Percentiles rank a stretch among this genome's conserved stretches.
Conservation (phyloP, 2,113 vertebrate genomes). For the Gambusia affinis region DNA sequence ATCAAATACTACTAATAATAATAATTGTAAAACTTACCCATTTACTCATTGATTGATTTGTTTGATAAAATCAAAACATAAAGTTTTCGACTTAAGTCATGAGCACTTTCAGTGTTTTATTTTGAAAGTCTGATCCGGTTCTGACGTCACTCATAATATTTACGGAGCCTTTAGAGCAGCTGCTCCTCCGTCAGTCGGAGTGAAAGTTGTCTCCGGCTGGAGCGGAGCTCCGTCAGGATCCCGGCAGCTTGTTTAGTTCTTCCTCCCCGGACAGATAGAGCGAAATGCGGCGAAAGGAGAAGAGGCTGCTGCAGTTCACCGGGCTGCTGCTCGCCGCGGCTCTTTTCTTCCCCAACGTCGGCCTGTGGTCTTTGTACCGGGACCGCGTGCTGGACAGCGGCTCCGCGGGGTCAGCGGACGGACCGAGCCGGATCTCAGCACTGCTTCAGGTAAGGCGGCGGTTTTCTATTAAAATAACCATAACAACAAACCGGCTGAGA, state of each 20-base stretch:
- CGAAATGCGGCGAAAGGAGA: constrained; percentile 92
- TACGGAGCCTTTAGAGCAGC: neutral
- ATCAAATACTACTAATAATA: too few relatives aligned
- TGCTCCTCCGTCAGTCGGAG: constrained; percentile 1
- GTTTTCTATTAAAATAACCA: neutral
- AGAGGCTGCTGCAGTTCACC: constrained; percentile 89
- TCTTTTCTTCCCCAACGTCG: constrained; percentile 90
- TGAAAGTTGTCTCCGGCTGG: constrained; percentile 57
- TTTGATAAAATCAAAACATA: too few relatives aligned
- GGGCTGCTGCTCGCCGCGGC: constrained; percentile 87
- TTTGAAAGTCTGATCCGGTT: constrained; percentile 1
- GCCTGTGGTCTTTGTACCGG: constrained; percentile 90
- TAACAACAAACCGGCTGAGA: neutral
- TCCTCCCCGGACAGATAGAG: constrained; percentile 10
- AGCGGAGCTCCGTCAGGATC: neutral
- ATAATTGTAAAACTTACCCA: too few relatives aligned
- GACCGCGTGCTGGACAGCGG: constrained; percentile 87
- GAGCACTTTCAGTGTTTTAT: neutral
- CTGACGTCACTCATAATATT: neutral
- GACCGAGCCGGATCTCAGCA: constrained; percentile 51
- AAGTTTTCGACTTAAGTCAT: neutral
- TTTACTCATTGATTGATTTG: too few relatives aligned
- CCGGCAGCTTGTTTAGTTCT: neutral
- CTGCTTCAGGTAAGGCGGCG: constrained; percentile 70
- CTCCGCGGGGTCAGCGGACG: constrained; percentile 67